Percentiles rank a stretch among this genome's conserved stretches.
Conservation (phyloP, 2,888 invertebrate species). For the Pseudoips prasinana region DNA sequence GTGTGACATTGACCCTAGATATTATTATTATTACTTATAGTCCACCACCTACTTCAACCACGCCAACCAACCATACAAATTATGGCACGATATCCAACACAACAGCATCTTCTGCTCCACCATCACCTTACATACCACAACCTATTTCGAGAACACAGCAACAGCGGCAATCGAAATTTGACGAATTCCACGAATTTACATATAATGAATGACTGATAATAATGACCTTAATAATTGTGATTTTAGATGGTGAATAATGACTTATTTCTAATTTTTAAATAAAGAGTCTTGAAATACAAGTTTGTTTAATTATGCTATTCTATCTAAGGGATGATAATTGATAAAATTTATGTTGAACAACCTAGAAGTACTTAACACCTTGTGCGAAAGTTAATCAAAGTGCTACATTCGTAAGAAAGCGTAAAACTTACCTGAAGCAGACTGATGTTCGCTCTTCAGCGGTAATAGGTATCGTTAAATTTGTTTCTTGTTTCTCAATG, state of each 20-base stretch:
- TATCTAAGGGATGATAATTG: conserved; percentile 4
- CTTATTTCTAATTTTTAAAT: conserved; percentile 1
- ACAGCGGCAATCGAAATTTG: conserved; percentile 8
- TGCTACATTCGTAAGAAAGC: conserved; percentile 5
- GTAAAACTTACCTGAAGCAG: conserved; percentile 17
- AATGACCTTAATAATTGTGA: conserved; percentile 6
- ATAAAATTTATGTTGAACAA: conserved; percentile 5
- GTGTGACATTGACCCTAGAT: no score
- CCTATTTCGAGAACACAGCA: conserved; percentile 14
- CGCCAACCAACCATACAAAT: conserved; percentile 8
- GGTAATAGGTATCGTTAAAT: conserved; percentile 19
- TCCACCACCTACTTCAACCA: conserved; percentile 11
- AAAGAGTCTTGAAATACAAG: background rate
- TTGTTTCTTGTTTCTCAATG: conserved; percentile 17
- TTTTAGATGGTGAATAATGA: conserved; percentile 2
- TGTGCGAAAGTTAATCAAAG: conserved; percentile 4
- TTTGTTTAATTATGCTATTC: background rate
- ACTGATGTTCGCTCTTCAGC: conserved; percentile 22
- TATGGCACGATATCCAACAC: conserved; percentile 9
- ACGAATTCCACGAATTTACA: conserved; percentile 2
- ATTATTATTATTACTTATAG: conserved; percentile 8
- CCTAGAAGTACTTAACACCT: conserved; percentile 5
- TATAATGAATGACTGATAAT: conserved; percentile 3
- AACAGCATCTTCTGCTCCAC: conserved; percentile 6
- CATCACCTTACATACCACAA: conserved; percentile 16